Evolutionary conservation across 1,140 invertebrate species (phyloP), one percentile per base, ranked within the genome.

Genomic region (Drosophila lacertosa): DNA sequence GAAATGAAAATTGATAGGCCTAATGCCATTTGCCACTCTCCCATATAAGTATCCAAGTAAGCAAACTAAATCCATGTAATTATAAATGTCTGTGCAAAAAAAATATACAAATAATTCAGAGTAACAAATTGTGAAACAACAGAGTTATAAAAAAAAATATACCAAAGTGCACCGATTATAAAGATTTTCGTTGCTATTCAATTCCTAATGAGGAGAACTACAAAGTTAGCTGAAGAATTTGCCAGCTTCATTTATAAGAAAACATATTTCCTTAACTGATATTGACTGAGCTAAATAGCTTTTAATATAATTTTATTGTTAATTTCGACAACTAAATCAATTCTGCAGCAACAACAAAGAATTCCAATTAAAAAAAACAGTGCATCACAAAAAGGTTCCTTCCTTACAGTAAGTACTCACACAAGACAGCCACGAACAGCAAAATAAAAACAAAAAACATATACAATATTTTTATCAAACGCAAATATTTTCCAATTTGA

Each of bases 361-460:
- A 66, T 45, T 59, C 44, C 55, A 72, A 60, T 59, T 35, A 42
- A 60, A 40, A 32, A n/a, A n/a, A n/a, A n/a, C n/a, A n/a, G 53
- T 55, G 58, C 50, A 69, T 55, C 39, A 53, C 51, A 80, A 45
- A 74, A 79, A 67, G 59, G 79, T 83, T 83, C 79, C 79, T 83
- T 83, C 71, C 76, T 84, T 84, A 76, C 40, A 67, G 74, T 83
- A 82, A 75, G 74, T 65, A 81, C 72, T 77, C 35, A 70, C 39
- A 33, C 7, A 44, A 35, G 10, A 51, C 20, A 48, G 37, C 33
- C 35, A 18, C 20, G 33, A 32, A 42, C 33, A 51, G 9, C 20
- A 68, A n/a, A 22, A 26, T 26, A 53, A 44, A 74, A 48, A 62
- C 18, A 71, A 37, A 29, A n/a, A 54, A 53, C 22, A 42, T 24